A percentile compares a stretch with the other conserved stretches of the same genome.
These are phyloP conservation scores for Drosophila nikananu DNA, from an alignment of 1,140 invertebrate genomes.

Conservation along the genomic window DNA sequence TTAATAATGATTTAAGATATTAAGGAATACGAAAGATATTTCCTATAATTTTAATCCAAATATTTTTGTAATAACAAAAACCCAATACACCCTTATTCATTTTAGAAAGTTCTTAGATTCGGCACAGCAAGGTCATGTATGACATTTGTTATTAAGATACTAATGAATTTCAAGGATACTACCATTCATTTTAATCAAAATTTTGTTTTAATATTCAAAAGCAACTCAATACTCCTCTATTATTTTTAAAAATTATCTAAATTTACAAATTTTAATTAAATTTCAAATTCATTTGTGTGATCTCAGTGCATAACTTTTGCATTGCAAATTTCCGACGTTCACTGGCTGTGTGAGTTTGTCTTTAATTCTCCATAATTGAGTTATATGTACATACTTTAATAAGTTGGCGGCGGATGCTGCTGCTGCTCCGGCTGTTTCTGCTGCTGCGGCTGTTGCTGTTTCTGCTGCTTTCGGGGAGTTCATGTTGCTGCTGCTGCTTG, in stretches of 20 bases:
- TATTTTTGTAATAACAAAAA: neutral
- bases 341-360: constrained; percentile 71
- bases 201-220: neutral
- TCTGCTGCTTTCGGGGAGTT: constrained; percentile 28
- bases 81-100: rapidly evolving
- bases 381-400: constrained; percentile 82
- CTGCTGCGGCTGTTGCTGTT: constrained; percentile 24
- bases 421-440: constrained; percentile 27
- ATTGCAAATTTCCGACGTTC: constrained; percentile 74
- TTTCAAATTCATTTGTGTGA: neutral
- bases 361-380: constrained; percentile 82
- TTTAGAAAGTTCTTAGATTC: neutral
- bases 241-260: neutral
- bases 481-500: constrained; percentile 44
- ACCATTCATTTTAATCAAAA: no score
- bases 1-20: neutral
- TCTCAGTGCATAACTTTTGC: constrained; percentile 56
- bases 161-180: no score
- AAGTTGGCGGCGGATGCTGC: constrained; percentile 73
- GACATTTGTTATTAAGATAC: no score
- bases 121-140: no score
- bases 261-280: no score
- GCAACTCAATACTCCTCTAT: neutral
- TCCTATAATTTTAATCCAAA: neutral
- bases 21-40: neutral